A percentile compares a stretch with the other conserved stretches of the same genome.
Conservation (phyloP, 2,113 vertebrate species). For the Rhinoderma darwinii region DNA sequence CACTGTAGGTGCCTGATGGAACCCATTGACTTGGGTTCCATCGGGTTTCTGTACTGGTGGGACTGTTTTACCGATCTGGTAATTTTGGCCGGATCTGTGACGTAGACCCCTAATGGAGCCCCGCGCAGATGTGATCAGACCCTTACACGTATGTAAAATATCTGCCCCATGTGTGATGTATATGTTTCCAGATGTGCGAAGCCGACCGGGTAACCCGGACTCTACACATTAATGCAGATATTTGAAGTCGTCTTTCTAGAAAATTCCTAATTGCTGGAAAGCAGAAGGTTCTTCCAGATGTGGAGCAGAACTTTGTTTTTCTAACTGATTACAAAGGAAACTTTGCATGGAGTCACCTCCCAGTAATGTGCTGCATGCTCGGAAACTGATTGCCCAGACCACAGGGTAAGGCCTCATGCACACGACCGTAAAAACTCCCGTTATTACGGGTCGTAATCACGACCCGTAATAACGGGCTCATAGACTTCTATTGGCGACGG, state of each 20-base stretch:
- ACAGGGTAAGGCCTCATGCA: no score
- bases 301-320: not conserved
- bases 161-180: not conserved
- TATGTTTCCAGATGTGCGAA: not conserved
- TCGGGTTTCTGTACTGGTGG: no score
- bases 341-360: not conserved
- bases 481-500: no score
- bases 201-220: not conserved
- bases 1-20: no score
- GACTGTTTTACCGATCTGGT: no score
- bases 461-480: no score
- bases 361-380: conserved; percentile 10
- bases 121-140: no score
- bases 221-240: not conserved
- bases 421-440: no score
- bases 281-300: conserved; percentile 2
- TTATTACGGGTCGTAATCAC: no score
- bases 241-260: conserved; percentile 18
- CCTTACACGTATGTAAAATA: not conserved
- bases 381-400: conserved; percentile 15
- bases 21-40: no score
- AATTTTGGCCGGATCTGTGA: no score
- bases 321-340: not conserved
- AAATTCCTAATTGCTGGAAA: conserved; percentile 24
- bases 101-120: no score